These are phyloP conservation scores for Melangyna quadrimaculata DNA, from an alignment of 2,888 invertebrate genomes.

Conservation along the genomic window DNA sequence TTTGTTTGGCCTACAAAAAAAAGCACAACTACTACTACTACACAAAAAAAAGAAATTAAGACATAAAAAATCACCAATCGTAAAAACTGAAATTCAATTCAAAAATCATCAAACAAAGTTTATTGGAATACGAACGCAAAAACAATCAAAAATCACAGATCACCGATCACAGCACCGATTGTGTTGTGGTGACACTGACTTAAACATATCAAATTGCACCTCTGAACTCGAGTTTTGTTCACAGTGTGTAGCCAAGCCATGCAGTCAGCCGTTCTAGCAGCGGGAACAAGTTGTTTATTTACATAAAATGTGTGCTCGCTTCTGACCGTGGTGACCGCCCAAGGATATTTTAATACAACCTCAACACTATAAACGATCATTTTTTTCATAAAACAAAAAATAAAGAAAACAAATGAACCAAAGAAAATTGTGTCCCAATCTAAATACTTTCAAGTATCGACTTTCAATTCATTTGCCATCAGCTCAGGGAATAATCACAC, in stretches of 20 bases:
- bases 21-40: too few species aligned
- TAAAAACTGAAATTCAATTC: conserved; percentile 30
- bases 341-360: conserved; percentile 69
- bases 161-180: background rate
- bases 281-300: conserved; percentile 42
- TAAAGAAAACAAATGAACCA: conserved; percentile 6
- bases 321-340: conserved; percentile 30
- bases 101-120: conserved; percentile 19
- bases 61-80: conserved; percentile 52
- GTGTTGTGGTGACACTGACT: conserved; percentile 33
- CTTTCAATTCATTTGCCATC: conserved; percentile 49
- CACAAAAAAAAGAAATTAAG: conserved; percentile 56
- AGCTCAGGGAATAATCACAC: background rate
- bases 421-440: conserved; percentile 54
- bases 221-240: conserved; percentile 13
- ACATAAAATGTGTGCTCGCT: background rate
- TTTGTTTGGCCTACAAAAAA: too few species aligned
- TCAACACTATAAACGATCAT: conserved; percentile 64
- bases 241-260: background rate
- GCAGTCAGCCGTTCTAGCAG: conserved; percentile 26
- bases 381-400: background rate
- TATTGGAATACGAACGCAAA: conserved; percentile 22
- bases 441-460: conserved; percentile 61
- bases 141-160: conserved; percentile 8
- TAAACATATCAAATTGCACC: conserved; percentile 61